Evolutionary conservation across 2,888 invertebrate species (phyloP).

Genomic region (Calameuta filiformis): DNA sequence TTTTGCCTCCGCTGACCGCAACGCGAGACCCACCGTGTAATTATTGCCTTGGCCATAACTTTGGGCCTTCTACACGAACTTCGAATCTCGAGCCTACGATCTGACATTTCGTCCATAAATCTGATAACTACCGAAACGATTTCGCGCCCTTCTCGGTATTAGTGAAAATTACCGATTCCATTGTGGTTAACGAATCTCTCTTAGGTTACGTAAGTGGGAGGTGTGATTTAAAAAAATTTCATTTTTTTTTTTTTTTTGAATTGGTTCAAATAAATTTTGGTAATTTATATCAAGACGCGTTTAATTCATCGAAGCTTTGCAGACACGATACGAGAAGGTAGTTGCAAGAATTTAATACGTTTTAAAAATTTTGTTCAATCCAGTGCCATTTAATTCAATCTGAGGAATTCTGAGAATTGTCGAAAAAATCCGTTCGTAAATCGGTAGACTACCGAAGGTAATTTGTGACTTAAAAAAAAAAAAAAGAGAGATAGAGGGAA

Average conservation of each 20-base stretch:
- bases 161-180: not conserved
- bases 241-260: not conserved
- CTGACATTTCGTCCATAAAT: slow-evolving; percentile 28
- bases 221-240: not conserved
- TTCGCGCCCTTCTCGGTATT: slow-evolving; percentile 18
- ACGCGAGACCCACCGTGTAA: slow-evolving; percentile 57
- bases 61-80: slow-evolving; percentile 17
- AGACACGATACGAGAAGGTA: not conserved
- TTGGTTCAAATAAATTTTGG: not conserved
- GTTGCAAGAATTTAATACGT: not conserved
- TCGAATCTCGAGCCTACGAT: not conserved
- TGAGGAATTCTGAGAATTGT: not conserved
- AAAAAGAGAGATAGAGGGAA: not conserved
- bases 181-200: not conserved
- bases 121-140: slow-evolving; percentile 33
- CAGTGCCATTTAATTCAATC: not conserved
- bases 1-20: slow-evolving; percentile 64
- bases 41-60: slow-evolving; percentile 63
- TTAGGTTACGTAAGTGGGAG: not conserved
- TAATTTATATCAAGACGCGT: not conserved
- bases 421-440: not conserved
- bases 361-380: not conserved
- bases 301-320: not conserved
- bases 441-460: not conserved
- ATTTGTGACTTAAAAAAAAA: not conserved